Percentiles rank a stretch among this genome's conserved stretches.
Conservation (phyloP, 2,113 vertebrate genomes). For the Donacobius atricapilla region DNA sequence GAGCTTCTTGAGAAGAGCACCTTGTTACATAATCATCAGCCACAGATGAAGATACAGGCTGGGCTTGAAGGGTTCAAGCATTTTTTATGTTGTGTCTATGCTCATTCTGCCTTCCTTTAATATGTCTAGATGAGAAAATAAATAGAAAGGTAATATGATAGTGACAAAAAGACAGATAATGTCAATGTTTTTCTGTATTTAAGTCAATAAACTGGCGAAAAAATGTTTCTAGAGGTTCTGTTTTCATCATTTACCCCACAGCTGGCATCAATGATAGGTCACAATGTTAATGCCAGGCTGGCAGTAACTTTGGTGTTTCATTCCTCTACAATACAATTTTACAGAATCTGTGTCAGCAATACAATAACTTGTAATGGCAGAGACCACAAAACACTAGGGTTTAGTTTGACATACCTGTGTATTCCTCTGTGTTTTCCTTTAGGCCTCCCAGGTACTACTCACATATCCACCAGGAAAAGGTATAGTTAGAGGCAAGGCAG, state of each 20-base stretch:
- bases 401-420: neutral
- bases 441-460: neutral
- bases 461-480: neutral
- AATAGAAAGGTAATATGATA: neutral
- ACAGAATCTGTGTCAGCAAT: neutral
- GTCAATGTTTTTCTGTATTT: neutral
- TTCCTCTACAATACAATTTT: neutral
- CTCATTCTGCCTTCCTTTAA: neutral
- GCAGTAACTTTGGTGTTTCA: neutral
- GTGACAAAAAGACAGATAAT: neutral
- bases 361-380: neutral
- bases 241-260: neutral
- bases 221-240: neutral
- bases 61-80: neutral
- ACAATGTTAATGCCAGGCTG: neutral
- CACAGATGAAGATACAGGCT: rapidly evolving
- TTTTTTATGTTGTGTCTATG: neutral
- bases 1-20: neutral
- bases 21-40: neutral
- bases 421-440: neutral
- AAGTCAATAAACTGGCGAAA: neutral
- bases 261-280: neutral
- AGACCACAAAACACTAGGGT: neutral
- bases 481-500: neutral
- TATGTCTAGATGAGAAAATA: neutral